These are phyloP conservation scores for Tuta absoluta DNA, from an alignment of 2,888 invertebrate genomes.

Conservation along the genomic window DNA sequence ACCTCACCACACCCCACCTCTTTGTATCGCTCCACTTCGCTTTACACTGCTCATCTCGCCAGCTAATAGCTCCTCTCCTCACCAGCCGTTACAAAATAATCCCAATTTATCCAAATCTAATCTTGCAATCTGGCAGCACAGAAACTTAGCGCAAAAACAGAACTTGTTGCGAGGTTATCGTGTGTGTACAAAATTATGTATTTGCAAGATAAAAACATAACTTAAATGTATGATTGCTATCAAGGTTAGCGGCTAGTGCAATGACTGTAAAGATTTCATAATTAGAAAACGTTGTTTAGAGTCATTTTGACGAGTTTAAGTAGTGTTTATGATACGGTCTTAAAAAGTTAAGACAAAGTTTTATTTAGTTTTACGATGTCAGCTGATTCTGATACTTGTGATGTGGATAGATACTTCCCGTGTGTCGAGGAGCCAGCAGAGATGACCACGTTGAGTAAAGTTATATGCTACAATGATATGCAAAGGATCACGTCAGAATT, in stretches of 20 bases:
- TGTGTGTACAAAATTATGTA: conserved; percentile 3
- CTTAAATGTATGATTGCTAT: conserved; percentile 30
- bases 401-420: conserved; percentile 26
- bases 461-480: conserved; percentile 67
- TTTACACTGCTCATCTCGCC: too few relatives aligned
- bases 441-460: conserved; percentile 65
- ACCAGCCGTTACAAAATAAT: too few relatives aligned
- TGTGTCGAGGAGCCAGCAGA: conserved; percentile 36
- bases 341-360: background rate
- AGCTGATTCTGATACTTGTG: conserved; percentile 8
- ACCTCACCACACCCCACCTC: too few relatives aligned
- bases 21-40: too few relatives aligned
- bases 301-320: background rate
- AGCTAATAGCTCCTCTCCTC: too few relatives aligned
- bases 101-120: too few relatives aligned
- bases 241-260: conserved; percentile 36
- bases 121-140: background rate
- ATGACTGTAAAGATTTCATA: conserved; percentile 37
- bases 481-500: conserved; percentile 67
- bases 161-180: conserved; percentile 11
- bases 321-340: background rate
- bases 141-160: conserved; percentile 1
- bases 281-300: conserved; percentile 26
- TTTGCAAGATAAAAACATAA: conserved; percentile 12
- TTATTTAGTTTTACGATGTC: background rate